Conservation (phyloP, 2,888 invertebrate genomes). For the Dromius quadrimaculatus region DNA sequence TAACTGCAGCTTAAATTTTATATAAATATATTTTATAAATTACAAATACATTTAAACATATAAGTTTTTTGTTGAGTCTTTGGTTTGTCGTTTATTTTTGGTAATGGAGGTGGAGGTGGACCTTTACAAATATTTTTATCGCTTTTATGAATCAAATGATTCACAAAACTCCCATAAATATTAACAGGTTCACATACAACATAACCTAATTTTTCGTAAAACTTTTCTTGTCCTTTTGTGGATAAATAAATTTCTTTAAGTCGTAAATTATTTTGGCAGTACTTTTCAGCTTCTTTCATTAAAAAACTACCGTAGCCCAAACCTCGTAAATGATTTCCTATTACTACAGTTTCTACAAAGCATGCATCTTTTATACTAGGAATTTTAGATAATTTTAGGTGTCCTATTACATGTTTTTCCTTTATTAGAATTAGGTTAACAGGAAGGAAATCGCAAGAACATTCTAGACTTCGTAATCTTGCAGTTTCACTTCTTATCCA, state of each 20-base stretch:
- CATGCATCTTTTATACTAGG: conserved; percentile 78
- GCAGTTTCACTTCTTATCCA: conserved; percentile 88
- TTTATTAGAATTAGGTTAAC: conserved; percentile 78
- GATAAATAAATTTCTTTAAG: conserved; percentile 72
- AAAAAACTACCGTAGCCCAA: conserved; percentile 82
- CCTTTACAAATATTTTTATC: conserved; percentile 52
- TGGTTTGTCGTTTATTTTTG: conserved; percentile 58
- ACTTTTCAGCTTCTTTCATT: conserved; percentile 81
- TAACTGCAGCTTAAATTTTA: conserved; percentile 54
- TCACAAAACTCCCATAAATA: conserved; percentile 71
- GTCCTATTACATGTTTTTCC: conserved; percentile 75
- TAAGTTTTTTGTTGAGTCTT: conserved; percentile 62
- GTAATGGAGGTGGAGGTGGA: conserved; percentile 66
- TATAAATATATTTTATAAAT: conserved; percentile 24
- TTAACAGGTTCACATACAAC: conserved; percentile 76
- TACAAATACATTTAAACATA: conserved; percentile 58
- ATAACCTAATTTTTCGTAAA: conserved; percentile 82
- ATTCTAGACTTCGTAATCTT: conserved; percentile 79
- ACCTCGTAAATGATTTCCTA: conserved; percentile 77
- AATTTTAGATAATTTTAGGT: conserved; percentile 82
- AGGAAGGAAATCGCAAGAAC: conserved; percentile 80
- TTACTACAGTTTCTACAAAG: conserved; percentile 86
- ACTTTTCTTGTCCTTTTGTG: conserved; percentile 77
- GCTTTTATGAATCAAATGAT: conserved; percentile 52
- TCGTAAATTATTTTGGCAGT: conserved; percentile 74